phyloP scores from a whole-genome alignment of 2,113 vertebrate species.

The Carlito syrichta region DNA sequence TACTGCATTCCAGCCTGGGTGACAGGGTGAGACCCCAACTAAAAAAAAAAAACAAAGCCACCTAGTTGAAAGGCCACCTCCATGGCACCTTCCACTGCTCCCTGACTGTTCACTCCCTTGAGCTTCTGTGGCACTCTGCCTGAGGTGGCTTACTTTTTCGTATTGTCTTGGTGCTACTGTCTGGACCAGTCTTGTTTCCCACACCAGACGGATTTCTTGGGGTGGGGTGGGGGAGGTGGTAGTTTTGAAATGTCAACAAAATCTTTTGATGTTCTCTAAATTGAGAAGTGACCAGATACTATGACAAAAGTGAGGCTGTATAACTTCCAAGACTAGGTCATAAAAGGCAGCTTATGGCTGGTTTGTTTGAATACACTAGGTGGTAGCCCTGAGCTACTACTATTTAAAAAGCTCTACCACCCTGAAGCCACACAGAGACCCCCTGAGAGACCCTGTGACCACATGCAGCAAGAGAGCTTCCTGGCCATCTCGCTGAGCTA shows the following conservation, averaged over 20 bases:
- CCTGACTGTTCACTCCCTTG: not conserved
- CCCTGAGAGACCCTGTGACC: not conserved
- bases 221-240: not conserved
- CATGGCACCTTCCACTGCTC: not conserved
- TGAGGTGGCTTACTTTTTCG: not conserved
- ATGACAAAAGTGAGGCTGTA: not conserved
- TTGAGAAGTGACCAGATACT: not conserved
- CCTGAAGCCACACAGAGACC: not conserved
- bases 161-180: not conserved
- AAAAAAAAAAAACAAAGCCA: too few species aligned
- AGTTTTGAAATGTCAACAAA: slow-evolving; percentile 3
- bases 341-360: not conserved
- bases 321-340: not conserved
- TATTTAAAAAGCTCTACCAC: not conserved
- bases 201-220: not conserved
- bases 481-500: not conserved
- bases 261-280: not conserved
- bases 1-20: too few species aligned
- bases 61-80: not conserved
- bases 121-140: not conserved
- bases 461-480: not conserved
- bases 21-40: too few species aligned
- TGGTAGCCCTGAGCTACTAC: not conserved
- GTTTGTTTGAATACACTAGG: not conserved
- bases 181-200: not conserved